Evolutionary conservation across 2,888 invertebrate species (phyloP), one percentile per base, ranked within the genome.

Genomic region (Epinotia brunnichana): DNA sequence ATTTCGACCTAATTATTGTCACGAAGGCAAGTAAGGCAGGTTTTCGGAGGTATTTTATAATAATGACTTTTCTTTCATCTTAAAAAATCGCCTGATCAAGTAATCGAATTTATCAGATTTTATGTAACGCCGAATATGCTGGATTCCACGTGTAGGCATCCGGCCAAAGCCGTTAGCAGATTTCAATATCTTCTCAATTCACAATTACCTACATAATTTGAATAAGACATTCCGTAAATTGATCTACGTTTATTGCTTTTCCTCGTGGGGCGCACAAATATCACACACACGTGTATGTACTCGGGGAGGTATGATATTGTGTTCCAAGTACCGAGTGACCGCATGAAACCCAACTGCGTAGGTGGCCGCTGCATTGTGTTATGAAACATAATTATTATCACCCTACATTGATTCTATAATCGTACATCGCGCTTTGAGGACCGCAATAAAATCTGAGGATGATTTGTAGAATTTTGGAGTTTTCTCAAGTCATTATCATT

Each of bases 291-390:
- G 61, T 48, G 83, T 74, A 76, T 76, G 70, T 64, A 53, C 48
- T 53, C 41, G 35, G 53, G 24, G 70, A 60, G 53, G 39, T 53
- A 61, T 67, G 71, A 61, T 72, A 72, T 72, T 72, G 61, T 67
- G 61, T 72, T 72, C 61, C 62, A 63, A 72, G 71, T 67, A 67
- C 54, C 77, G 77, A 75, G 78, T 77, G 78, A 76, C 80, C 75
- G 73, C 81, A 78, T 78, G 79, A 80, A 82, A 84, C 87, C 85
- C 85, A 87, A 90, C 90, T 91, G 91, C 90, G 90, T 87, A 89
- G 88, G 64, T 19, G 53, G 71, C 35, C 53, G 61, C 29, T 21
- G 54, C 56, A 51, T 62, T 88, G 86, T 83, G 83, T 83, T 83
- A 81, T 82, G 83, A 85, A 85, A 84, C 81, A 80, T 61, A n/a